Percentiles rank a stretch among this genome's conserved stretches.
phyloP scores from a whole-genome alignment of 2,888 invertebrate species.

The Nipponacmea schrenckii region DNA sequence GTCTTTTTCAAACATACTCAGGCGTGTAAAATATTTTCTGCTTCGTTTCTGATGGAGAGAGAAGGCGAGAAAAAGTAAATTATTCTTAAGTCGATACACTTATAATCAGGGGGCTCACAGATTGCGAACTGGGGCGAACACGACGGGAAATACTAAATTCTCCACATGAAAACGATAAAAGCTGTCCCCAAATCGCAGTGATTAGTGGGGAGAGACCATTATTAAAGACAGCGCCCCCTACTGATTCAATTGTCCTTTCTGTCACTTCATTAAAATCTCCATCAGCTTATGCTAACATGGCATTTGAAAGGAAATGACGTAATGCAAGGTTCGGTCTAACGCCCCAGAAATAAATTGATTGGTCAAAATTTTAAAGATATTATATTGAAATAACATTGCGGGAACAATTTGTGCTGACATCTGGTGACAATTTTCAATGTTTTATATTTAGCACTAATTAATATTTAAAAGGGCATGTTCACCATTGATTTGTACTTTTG shows the following conservation, averaged over 20 bases:
- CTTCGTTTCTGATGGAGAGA: slow-evolving; percentile 3
- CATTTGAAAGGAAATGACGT: slow-evolving; percentile 7
- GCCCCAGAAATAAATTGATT: neutral
- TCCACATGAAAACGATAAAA: slow-evolving; percentile 5
- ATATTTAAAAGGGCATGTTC: no score
- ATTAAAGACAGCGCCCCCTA: neutral
- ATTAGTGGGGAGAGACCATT: neutral
- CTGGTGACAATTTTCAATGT: neutral
- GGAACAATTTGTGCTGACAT: neutral
- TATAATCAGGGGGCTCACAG: neutral
- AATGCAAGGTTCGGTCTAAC: neutral
- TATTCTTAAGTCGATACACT: slow-evolving; percentile 1
- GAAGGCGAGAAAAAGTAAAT: slow-evolving; percentile 3
- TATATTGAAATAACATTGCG: neutral
- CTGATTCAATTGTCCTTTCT: neutral
- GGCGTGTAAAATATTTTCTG: slow-evolving; percentile 8
- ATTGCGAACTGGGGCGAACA: slow-evolving; percentile 1
- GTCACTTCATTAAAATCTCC: slow-evolving; percentile 8
- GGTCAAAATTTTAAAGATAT: neutral
- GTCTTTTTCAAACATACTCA: slow-evolving; percentile 1
- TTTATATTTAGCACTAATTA: neutral
- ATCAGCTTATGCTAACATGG: slow-evolving; percentile 9
- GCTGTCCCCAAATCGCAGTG: neutral
- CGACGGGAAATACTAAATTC: slow-evolving; percentile 9
- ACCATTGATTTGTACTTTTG: no score